Conservation (phyloP, 2,113 vertebrate genomes). For the Ceyx melanurus region DNA sequence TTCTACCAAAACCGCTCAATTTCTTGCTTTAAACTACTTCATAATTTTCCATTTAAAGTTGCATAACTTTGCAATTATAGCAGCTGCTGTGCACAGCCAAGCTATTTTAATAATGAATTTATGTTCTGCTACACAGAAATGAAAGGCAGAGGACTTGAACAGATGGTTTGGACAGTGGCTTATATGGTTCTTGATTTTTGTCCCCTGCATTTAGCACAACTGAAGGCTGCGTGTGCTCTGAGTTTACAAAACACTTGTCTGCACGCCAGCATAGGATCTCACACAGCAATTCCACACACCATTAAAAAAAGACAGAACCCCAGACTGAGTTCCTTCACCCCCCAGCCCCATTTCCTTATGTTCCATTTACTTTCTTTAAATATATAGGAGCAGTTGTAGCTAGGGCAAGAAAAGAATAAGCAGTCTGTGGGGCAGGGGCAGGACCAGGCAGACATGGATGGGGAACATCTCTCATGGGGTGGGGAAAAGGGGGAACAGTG, state of each 20-base stretch:
- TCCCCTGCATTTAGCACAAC: slow-evolving; percentile 15
- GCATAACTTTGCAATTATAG: slow-evolving; percentile 53
- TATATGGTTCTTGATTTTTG: slow-evolving; percentile 40
- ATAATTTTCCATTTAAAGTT: slow-evolving; percentile 46
- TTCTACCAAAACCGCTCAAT: not conserved
- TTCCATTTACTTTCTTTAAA: not conserved
- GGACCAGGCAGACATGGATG: not conserved
- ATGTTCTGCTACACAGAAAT: slow-evolving; percentile 44
- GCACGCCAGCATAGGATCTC: not conserved
- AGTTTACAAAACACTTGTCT: slow-evolving; percentile 25
- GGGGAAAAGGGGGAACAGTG: not conserved
- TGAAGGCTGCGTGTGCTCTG: not conserved
- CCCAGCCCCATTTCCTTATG: not conserved
- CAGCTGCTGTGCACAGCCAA: slow-evolving; percentile 53
- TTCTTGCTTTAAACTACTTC: slow-evolving; percentile 55
- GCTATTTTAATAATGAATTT: slow-evolving; percentile 64
- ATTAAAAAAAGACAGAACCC: not conserved
- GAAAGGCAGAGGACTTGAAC: slow-evolving; percentile 52
- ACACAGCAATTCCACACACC: not conserved
- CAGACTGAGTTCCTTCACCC: not conserved
- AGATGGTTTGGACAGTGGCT: slow-evolving; percentile 50
- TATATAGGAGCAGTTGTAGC: not conserved
- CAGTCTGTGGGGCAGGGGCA: not conserved
- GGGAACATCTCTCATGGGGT: not conserved
- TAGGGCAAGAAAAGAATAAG: not conserved